Base-by-base conservation (phyloP, 2,797 vertebrate species). In the Microchirus variegatus region DNA sequence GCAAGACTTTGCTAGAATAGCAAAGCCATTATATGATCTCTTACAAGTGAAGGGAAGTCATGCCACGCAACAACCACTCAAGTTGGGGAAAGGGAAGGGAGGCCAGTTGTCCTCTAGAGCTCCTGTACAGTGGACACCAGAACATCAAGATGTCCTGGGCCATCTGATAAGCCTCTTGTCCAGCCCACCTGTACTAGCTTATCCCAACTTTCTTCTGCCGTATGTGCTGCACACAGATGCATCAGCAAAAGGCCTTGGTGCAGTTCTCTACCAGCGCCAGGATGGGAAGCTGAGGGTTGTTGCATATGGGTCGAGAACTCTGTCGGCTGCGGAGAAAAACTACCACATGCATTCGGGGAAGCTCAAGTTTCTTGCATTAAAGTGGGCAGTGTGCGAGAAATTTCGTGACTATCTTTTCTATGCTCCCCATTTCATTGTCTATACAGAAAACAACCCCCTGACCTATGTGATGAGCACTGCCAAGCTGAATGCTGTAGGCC, bases 11-110 rank as follows among this genome's bases (percentile, higher is more conserved):
- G 13, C 19, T 19, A 49, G 14, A 12, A n/a, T n/a, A n/a, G n/a
- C n/a, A n/a, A n/a, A n/a, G n/a, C n/a, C n/a, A n/a, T n/a, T 49
- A 22, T 46, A 46, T 49, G 47, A 49, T 10, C 17, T 49, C 14
- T n/a, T 49, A 3, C 22, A 50, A 31, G 10, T 10, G 12, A 47
- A 46, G 13, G 8, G 1, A 3, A 4, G 3, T 47, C 17, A 3
- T 10, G 22, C 11, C 3, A 9, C 13, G 17, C 1, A 2, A 4
- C 17, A 10, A 12, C 45, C 1, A 4, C 45, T 3, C 16, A 19
- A 11, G 11, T 10, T 11, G 12, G 22, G 12, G 45, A 22, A 47
- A 1, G 9, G 16, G 6, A 47, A 19, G 22, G 45, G 45, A 12
- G 4, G 1, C 7, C 16, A 47, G 45, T 18, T 47, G 17, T 19